Base-by-base conservation (phyloP, 2,113 vertebrate genomes). In the Ellobius talpinus region DNA sequence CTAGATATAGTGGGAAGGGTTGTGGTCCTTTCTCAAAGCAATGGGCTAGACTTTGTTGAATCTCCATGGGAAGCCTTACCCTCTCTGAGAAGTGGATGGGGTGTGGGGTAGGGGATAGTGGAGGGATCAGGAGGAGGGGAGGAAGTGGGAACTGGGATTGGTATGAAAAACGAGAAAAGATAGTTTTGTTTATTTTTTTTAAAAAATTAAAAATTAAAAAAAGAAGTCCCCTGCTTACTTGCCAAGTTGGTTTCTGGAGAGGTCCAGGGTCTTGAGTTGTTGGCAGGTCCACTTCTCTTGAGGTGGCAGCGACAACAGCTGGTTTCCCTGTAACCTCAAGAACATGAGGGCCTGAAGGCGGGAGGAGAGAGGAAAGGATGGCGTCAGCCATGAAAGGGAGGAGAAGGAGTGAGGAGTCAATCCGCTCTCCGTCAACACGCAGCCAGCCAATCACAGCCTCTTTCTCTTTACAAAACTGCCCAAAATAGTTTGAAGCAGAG, bases 211-310 rank as follows among this genome's bases (percentile, higher is more conserved):
- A 58, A 58, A 58, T 58, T 58, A 58, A 58, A 58, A 58, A n/a
- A 33, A 3, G 29, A 16, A 50, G 63, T 3, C 72, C 86, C 94
- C 87, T 96, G 98, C 99, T 98, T 98, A 99, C 99, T 99, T 99
- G 91, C 99, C 99, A 76, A 99, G 98, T 55, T 99, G 99, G 98
- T 99, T 99, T 98, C 98, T 99, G 78, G 99, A 99, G 92, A 99
- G 99, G 97, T 99, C 99, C n/a, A 99, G 98, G 4, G 98, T 99
- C 97, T 99, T 99, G 66, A 99, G 99, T 21, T 98, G 98, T 11
- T 97, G 98, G 97, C 99, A 99, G 86, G 98, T 99, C 99, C 99
- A 99, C 95, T 99, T 99, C 76, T 98, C 99, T 65, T 98, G 98
- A 0, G 98, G 93, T 0, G 99, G 99, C 52, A 99, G 98, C 0